Evolutionary conservation across 2,888 invertebrate species (phyloP), one percentile per base, ranked within the genome.

Genomic region (Himalopsyche tibetana): DNA sequence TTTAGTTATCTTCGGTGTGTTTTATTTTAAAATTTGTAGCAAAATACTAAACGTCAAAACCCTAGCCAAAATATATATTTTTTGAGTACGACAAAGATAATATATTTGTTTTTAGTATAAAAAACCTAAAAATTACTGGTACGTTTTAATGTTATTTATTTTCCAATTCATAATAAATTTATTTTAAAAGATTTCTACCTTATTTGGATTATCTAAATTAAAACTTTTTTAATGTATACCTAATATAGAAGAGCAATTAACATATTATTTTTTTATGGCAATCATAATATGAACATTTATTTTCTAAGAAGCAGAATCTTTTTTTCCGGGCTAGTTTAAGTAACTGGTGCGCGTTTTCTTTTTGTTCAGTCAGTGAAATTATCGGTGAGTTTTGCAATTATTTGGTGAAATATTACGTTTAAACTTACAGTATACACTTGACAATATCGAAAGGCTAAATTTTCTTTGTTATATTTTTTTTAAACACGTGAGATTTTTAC

Each of bases 261-360:
- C 38, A 80, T 80, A 80, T 80, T 80, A 36, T 36, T 82, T 82
- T 1, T 45, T 55, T 0, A 11, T 63, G 63, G 63, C 63, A 63
- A 63, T 19, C n/a, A 15, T 51, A 4, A 51, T 15, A 63, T n/a
- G 4, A 8, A 19, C 4, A 63, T 63, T 63, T 63, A 19, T 19
- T 63, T 63, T 19, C 19, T 63, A 19, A 63, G 63, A 80, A 82
- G 69, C 74, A 69, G 55, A 56, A 79, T 40, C 40, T 80, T 85
- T 86, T 86, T 86, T 86, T 86, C 84, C 86, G 86, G 86, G 86
- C 42, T 80, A 84, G 84, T 86, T 86, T 83, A 84, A 84, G 28
- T 84, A 84, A 86, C 80, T 83, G 80, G 86, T 86, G 86, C 84
- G 86, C 86, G 84, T 86, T 84, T 85, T 86, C 74, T 83, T 83